Evolutionary conservation across 2,888 invertebrate species (phyloP).

Genomic region (Sericinus montela): DNA sequence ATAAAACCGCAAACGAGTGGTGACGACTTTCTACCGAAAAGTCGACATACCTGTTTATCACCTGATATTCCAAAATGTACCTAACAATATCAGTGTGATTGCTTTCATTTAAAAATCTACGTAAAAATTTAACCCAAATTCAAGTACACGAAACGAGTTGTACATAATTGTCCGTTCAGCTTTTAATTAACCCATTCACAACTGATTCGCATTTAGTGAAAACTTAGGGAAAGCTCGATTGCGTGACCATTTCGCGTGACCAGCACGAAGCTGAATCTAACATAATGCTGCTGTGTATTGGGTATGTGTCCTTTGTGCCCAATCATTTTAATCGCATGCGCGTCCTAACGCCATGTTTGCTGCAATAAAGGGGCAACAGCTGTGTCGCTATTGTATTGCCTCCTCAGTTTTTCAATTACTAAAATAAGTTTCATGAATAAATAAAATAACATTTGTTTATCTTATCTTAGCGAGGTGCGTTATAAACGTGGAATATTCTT

Average conservation of each 20-base stretch:
- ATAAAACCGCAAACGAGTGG: background rate
- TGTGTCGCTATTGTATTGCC: background rate
- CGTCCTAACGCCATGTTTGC: slow-evolving; percentile 14
- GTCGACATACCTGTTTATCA: slow-evolving; percentile 13
- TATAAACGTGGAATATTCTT: background rate
- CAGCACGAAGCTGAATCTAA: slow-evolving; percentile 38
- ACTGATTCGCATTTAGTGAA: slow-evolving; percentile 37
- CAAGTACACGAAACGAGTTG: background rate
- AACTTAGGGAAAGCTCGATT: slow-evolving; percentile 54
- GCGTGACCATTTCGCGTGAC: slow-evolving; percentile 66
- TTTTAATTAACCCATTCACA: slow-evolving; percentile 47
- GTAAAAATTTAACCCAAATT: background rate
- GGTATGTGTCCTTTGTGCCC: slow-evolving; percentile 50
- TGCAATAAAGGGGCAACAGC: slow-evolving; percentile 21
- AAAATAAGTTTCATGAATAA: too few species aligned
- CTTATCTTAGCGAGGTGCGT: background rate
- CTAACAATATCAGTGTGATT: slow-evolving; percentile 8
- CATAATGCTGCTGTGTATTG: slow-evolving; percentile 14
- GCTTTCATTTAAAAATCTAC: slow-evolving; percentile 5
- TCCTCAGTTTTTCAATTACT: too few species aligned
- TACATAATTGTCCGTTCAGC: background rate
- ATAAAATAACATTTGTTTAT: too few species aligned
- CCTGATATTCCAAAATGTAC: slow-evolving; percentile 4
- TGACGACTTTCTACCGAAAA: slow-evolving; percentile 17
- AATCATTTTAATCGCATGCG: slow-evolving; percentile 22